phyloP scores from a whole-genome alignment of 2,888 invertebrate species.

The Ametastegia equiseti region DNA sequence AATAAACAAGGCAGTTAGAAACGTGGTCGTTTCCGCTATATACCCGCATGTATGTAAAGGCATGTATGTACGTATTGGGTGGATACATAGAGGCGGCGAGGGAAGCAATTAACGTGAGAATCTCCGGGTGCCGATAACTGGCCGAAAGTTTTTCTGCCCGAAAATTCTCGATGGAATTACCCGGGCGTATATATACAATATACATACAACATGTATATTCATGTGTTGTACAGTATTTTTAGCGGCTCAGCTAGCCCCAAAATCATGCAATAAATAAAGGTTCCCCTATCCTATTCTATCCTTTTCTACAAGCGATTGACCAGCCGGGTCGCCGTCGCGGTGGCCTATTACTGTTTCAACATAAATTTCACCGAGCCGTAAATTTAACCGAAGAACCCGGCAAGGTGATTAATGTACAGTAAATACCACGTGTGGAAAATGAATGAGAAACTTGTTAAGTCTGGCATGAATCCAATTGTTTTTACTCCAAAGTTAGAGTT shows the following conservation, averaged over 20 bases:
- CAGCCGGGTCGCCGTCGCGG: background rate
- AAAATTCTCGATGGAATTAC: slow-evolving; percentile 10
- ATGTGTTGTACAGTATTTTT: background rate
- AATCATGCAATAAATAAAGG: slow-evolving; percentile 1
- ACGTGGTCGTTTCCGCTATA: background rate
- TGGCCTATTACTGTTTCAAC: background rate
- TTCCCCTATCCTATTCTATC: background rate
- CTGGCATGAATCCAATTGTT: no score
- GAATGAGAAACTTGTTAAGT: no score
- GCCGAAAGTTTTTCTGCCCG: background rate
- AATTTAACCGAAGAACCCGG: no score
- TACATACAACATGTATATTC: no score
- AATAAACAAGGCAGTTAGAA: slow-evolving; percentile 3
- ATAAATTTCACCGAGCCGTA: background rate
- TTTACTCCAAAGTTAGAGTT: no score
- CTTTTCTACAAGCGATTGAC: slow-evolving; percentile 5
- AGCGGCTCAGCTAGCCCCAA: background rate
- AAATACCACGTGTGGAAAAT: no score
- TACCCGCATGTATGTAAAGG: no score
- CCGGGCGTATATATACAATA: no score
- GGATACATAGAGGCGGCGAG: background rate
- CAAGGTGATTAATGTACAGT: no score
- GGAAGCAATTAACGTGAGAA: slow-evolving; percentile 37
- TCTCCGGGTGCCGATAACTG: slow-evolving; percentile 27
- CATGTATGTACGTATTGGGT: no score